Evolutionary conservation across 2,113 vertebrate species (phyloP), one percentile per base, ranked within the genome.

Genomic region (Meriones unguiculatus): DNA sequence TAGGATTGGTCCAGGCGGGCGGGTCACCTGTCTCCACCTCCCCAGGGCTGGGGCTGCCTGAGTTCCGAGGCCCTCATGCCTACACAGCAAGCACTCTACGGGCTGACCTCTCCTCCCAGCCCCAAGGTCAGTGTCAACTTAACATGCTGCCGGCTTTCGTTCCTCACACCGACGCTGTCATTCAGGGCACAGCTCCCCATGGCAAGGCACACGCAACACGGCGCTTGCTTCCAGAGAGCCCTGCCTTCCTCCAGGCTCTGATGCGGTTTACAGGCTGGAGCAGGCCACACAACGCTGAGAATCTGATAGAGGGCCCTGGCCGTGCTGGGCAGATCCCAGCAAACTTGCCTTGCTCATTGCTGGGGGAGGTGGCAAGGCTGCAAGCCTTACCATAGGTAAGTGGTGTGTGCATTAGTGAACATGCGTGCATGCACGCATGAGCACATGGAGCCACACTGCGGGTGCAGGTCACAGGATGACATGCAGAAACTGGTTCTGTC

Each of bases 391-490:
- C 46, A 5, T 46, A 46, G 62, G 80, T 38, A 62, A 59, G 35
- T 24, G 54, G 38, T 8, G 32, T 2, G n/a, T 20, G 69, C 7
- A 46, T 46, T 46, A 46, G 50, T 18, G 28, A 17, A 10, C 38
- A 46, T 1, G 22, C 1, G 11, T 7, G 4, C 20, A 24, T 25
- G 11, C 9, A 15, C 11, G 8, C 32, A 15, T 4, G 13, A 25
- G 38, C 59, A 82, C 57, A 82, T 38, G 54, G 7, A 82, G 59
- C 38, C 62, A 65, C 25, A 86, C 59, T 46, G 41, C 7, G 5
- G 25, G 9, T 86, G 41, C 20, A 69, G 46, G 35, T 2, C 32
- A 82, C 46, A 87, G 46, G 46, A 54, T 41, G 67, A 70, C 41
- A 24, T 70, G 17, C 85, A 52, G 32, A 7, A 22, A 52, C 54